Evolutionary conservation across 1,140 invertebrate genomes (phyloP).

Genomic region (Saccostrea cuccullata): DNA sequence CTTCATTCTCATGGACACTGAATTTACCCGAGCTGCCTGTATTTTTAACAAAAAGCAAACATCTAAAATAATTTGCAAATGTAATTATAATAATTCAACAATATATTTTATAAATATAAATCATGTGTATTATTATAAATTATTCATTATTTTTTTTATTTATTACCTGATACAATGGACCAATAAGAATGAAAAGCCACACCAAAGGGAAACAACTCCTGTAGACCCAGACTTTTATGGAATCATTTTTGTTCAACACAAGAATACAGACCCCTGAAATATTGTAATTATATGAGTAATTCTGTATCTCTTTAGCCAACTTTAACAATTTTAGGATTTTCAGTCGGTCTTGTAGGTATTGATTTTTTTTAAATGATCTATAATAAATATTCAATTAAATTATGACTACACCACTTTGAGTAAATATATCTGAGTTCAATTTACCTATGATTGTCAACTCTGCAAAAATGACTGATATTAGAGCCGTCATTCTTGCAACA

Average conservation of each 20-base stretch:
- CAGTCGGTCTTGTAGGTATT: no score
- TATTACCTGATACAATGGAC: conserved; percentile 75
- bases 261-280: conserved; percentile 73
- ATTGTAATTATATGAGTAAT: neutral
- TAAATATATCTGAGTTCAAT: neutral
- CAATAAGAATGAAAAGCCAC: conserved; percentile 72
- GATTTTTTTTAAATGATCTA: no score
- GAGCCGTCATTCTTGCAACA: conserved; percentile 77
- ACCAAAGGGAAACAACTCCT: conserved; percentile 72
- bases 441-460: conserved; percentile 77
- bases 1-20: conserved; percentile 74
- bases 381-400: no score
- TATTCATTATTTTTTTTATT: neutral
- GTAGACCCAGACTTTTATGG: conserved; percentile 72
- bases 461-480: conserved; percentile 74
- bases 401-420: no score
- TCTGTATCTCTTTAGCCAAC: neutral
- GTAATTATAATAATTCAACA: no score
- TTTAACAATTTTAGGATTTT: no score
- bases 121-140: neutral
- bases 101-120: no score
- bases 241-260: conserved; percentile 70
- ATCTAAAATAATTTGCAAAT: no score
- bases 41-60: neutral
- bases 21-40: conserved; percentile 78